phyloP scores from a whole-genome alignment of 64 coral and sea anemone genomes.

The Stichodactyla mertensii region DNA sequence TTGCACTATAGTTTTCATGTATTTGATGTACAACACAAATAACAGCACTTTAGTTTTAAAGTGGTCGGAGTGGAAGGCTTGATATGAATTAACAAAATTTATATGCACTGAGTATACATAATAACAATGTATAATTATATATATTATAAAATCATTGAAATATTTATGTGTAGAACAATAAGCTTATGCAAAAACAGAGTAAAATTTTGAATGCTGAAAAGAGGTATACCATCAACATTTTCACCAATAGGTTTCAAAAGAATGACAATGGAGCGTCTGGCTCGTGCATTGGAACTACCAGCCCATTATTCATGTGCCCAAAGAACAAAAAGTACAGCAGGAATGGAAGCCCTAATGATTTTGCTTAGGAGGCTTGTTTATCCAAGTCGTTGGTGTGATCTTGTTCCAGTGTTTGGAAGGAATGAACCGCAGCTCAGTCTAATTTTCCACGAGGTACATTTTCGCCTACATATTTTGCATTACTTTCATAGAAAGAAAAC shows the following conservation, averaged over 20 bases:
- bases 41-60: too few species aligned
- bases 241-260: conserved; percentile 28
- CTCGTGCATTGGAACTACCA: conserved; percentile 21
- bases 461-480: too few species aligned
- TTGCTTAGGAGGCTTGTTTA: conserved; percentile 30
- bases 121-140: too few species aligned
- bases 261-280: conserved; percentile 43
- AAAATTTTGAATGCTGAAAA: too few species aligned
- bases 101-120: too few species aligned
- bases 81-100: too few species aligned
- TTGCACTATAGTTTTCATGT: too few species aligned
- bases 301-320: conserved; percentile 34
- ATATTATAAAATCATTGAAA: neutral
- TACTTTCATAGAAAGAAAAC: too few species aligned
- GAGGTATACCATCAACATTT: neutral
- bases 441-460: conserved; percentile 47
- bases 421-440: conserved; percentile 48
- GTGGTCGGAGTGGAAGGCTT: too few species aligned
- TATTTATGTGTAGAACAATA: conserved; percentile 6
- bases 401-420: conserved; percentile 38
- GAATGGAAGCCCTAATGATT: conserved; percentile 44
- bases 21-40: too few species aligned
- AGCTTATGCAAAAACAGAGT: neutral
- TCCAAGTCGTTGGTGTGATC: conserved; percentile 55
- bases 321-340: conserved; percentile 29